Base-by-base conservation (phyloP, 2,113 vertebrate genomes). In the Ochotona princeps region DNA sequence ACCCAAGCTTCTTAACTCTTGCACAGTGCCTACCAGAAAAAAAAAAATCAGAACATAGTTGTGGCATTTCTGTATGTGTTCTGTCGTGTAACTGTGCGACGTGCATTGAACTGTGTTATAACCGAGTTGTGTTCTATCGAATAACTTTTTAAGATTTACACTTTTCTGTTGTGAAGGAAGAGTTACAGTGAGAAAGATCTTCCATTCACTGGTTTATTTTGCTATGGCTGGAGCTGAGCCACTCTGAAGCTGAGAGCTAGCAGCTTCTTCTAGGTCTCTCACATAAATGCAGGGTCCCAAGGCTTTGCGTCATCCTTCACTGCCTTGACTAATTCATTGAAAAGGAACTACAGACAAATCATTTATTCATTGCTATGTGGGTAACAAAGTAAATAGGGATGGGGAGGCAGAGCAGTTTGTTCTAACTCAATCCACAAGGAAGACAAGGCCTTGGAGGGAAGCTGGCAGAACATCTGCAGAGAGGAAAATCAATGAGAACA, bases 401-500 rank as follows among this genome's bases (percentile, higher is more conserved):
- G 94, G 93, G 93, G 57, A 94, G 47, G 70, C 87, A 80, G 13
- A 74, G 28, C 7, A 47, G 44, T 5, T 80, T 67, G 25, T 87
- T n/a, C n/a, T 81, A 92, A 92, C n/a, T 74, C 38, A 90, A 49
- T 49, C 82, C 60, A 94, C 67, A 92, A 44, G 7, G 8, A 96
- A 67, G 54, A 74, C 26, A 57, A 21, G n/a, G 28, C 3, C 84
- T 92, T 85, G 0, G 0, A 88, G 32, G 51, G 61, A 97, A 95
- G 57, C 13, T 26, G 87, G 23, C 20, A 3, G 61, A 84, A 87
- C 76, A 72, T 91, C 88, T 78, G 23, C 61, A 90, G 54, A 7
- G 96, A 65, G 87, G 81, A 94, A 96, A 60, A 97, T 94, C 93
- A 80, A 47, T 91, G 83, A 79, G 94, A 95, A 94, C 78, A 89